phyloP scores from a whole-genome alignment of 2,797 vertebrate genomes.

The Chelon labrosus region DNA sequence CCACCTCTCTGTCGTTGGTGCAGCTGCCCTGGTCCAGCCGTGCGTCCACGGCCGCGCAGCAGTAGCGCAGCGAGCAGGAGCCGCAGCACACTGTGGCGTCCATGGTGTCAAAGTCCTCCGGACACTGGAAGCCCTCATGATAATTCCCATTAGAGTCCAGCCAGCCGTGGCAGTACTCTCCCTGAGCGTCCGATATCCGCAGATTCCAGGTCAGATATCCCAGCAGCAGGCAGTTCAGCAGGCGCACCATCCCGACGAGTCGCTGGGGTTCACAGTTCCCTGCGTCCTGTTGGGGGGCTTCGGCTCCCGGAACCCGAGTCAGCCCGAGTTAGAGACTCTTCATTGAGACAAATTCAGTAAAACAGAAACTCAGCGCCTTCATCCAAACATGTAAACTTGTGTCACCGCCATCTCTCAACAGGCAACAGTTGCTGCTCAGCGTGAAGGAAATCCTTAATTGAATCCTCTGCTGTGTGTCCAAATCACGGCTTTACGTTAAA shows the following conservation, averaged over 20 bases:
- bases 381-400: conserved; percentile 15
- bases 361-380: not conserved
- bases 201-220: conserved; percentile 87
- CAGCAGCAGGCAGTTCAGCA: conserved; percentile 84
- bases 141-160: conserved; percentile 91
- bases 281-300: conserved; percentile 34
- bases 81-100: conserved; percentile 97
- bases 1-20: conserved; percentile 91
- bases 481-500: not conserved
- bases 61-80: conserved; percentile 94
- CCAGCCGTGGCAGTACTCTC: conserved; percentile 98
- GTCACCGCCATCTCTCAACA: conserved; percentile 57
- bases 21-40: conserved; percentile 94
- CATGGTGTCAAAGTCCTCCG: conserved; percentile 93
- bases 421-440: conserved; percentile 2
- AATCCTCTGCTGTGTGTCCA: not conserved
- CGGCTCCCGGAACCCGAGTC: conserved; percentile 31
- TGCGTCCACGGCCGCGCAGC: conserved; percentile 93
- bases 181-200: conserved; percentile 86
- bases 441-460: conserved; percentile 16
- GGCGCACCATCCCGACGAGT: conserved; percentile 81
- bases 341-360: conserved; percentile 12
- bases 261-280: conserved; percentile 30
- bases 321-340: conserved; percentile 14
- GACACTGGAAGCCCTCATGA: conserved; percentile 96